A percentile compares a stretch with the other conserved stretches of the same genome.
Conservation (phyloP, 2,888 invertebrate species). For the Tetrapedia diversipes region DNA sequence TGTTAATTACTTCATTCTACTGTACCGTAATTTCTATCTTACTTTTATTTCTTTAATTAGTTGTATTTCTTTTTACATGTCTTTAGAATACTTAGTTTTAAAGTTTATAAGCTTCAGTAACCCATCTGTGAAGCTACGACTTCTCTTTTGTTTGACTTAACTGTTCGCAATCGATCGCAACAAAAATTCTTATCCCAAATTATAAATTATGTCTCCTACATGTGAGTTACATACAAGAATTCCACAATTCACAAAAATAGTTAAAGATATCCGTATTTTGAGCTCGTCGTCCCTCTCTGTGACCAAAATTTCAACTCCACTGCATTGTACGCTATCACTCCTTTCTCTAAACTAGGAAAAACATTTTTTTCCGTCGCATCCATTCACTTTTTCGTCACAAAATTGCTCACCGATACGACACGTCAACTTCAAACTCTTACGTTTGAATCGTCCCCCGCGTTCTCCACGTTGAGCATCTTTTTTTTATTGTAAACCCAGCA, state of each 20-base stretch:
- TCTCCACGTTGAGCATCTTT: constrained; percentile 8
- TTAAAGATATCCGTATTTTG: not conserved
- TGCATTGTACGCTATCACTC: no score
- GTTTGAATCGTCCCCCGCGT: constrained; percentile 9
- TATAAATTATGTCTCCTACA: not conserved
- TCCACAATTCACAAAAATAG: not conserved
- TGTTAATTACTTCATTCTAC: no score
- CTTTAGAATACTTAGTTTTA: no score
- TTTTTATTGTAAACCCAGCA: constrained; percentile 11
- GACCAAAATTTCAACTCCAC: not conserved
- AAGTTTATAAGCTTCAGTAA: no score
- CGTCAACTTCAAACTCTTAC: constrained; percentile 32
- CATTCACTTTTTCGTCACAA: not conserved
- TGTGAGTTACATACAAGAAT: no score
- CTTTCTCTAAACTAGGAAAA: no score
- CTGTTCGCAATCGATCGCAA: not conserved
- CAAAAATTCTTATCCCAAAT: not conserved
- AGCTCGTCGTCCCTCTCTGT: not conserved
- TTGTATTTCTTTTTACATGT: not conserved
- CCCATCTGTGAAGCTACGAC: not conserved
- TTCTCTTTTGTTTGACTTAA: not conserved
- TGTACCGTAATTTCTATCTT: not conserved
- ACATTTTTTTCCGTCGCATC: no score
- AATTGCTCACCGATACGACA: constrained; percentile 18
- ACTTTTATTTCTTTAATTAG: not conserved